Base-by-base conservation (phyloP, 2,888 invertebrate genomes). In the Nowickia ferox region DNA sequence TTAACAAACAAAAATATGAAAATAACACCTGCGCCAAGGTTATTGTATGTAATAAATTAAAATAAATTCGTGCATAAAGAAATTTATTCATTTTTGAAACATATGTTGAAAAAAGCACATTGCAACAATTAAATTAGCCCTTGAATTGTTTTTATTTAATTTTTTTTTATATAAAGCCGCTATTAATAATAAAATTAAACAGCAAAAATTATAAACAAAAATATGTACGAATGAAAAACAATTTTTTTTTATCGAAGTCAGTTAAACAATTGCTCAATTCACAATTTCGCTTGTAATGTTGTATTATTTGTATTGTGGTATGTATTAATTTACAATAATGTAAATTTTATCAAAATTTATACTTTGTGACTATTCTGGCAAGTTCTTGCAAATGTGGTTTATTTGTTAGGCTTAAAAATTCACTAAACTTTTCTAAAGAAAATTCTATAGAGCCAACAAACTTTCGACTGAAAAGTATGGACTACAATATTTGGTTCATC, bases 11-110 rank as follows among this genome's bases (percentile, higher is more conserved):
- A 19, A 61, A 19, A 51, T 19, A n/a, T 38, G 19, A 53, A 63
- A 46, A 71, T 69, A 79, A 55, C 71, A 79, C 71, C 17, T 79
- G 71, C 38, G 13, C 40, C 63, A 79, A 71, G 79, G 79, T 71
- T 61, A 22, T 38, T 55, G 59, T 42, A 51, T 68, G 38, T 40
- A 65, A 63, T 30, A 44, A 57, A 2, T 51, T 44, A 9, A 75
- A 53, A 40, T 42, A 51, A 66, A 68, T 40, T 53, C n/a, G 46
- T 57, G 19, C n/a, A 22, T 57, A 40, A 75, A 75, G 42, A 75
- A 63, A 77, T 57, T 65, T 68, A 4, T 68, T 57, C 1, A 68
- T 68, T 48, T 66, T 22, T 55, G 13, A 38, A 44, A 11, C 46
- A 30, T 19, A 46, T 59, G 19, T 71, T 46, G 30, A 51, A 42